Base-by-base conservation (phyloP, 2,888 invertebrate genomes). In the Drosophila kambysellisi region DNA sequence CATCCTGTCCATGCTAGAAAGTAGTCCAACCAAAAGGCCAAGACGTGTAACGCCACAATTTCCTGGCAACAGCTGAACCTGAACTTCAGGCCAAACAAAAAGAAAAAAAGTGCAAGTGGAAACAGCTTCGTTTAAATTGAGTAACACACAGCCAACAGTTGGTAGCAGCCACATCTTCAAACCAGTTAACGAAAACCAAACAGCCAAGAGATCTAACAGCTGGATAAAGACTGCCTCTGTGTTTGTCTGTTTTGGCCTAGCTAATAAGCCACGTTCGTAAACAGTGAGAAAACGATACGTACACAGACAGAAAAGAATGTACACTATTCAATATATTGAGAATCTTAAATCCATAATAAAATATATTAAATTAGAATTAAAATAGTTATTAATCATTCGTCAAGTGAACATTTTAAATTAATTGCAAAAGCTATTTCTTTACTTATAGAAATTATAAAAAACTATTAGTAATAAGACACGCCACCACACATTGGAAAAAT, bases 51-150 rank as follows among this genome's bases (percentile, higher is more conserved):
- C 48, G 43, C 46, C 59, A 61, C 67, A 39, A 77, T 82, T 91
- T 92, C 92, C 92, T 91, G 92, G n/a, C 25, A 70, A 30, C 59
- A 51, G 59, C 82, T 92, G 91, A 92, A 92, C 92, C 92, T 92
- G 91, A 92, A 92, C 92, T 92, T 91, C 78, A 59, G 76, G 76
- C 75, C 61, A 59, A 41, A 39, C 57, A 68, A 53, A 58, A 54
- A 66, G 32, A 46, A 65, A 71, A 78, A 75, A 83, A 83, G 70
- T 60, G 70, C 75, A 81, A 81, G 74, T 78, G 63, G 69, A 48
- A 64, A 48, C 43, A 64, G 17, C 69, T n/a, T 57, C 30, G 39
- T 64, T 69, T 76, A 76, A 72, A 74, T 84, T 88, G 59, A 61
- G 67, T 86, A 83, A 83, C 51, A 66, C 52, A 12, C 29, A 29